Base-by-base conservation (phyloP, 2,113 vertebrate species). In the Thamnophis sirtalis region DNA sequence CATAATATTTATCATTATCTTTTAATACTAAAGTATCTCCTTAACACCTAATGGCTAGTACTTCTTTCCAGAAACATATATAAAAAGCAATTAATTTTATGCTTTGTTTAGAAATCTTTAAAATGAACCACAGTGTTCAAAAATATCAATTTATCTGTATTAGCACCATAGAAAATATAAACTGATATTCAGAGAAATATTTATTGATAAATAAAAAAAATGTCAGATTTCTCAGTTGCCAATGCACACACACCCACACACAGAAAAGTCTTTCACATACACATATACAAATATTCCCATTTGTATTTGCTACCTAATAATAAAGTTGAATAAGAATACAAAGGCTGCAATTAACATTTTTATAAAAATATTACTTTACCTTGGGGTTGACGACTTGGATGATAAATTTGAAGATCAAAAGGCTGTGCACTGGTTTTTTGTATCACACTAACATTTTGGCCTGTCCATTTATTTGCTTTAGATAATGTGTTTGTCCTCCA, bases 371-470 rank as follows among this genome's bases (percentile, higher is more conserved):
- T 3, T 22, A 55, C 53, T 11, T 97, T 95, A 99, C 99, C 99
- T 97, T 98, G 98, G 24, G 99, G 99, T 92, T 99, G 99, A 88
- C 99, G 98, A 94, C 98, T 99, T n/a, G 99, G 99, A 94, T 99
- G 99, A 93, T 99, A 99, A 89, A 99, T 99, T 96, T 99, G 98
- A 94, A 99, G 98, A 97, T 99, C 99, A 95, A 99, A 99, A 1
- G 99, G 99, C 91, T 99, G 99, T 90, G 99, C 99, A 21, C 99
- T 99, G 43, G 99, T 99, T 97, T 99, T 99, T 95, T 99, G 99
- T 96, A 99, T 99, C 48, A 99, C 99, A 1, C 98, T 99, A 95
- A 99, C 99, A 94, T 99, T 99, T 89, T 97, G 98, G 7, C 99
- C 99, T 0, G 98, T 99, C 99, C 99, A 99, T 96, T 99, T 99